phyloP scores from a whole-genome alignment of 2,888 invertebrate species.

The Heteromurus nitidus region DNA sequence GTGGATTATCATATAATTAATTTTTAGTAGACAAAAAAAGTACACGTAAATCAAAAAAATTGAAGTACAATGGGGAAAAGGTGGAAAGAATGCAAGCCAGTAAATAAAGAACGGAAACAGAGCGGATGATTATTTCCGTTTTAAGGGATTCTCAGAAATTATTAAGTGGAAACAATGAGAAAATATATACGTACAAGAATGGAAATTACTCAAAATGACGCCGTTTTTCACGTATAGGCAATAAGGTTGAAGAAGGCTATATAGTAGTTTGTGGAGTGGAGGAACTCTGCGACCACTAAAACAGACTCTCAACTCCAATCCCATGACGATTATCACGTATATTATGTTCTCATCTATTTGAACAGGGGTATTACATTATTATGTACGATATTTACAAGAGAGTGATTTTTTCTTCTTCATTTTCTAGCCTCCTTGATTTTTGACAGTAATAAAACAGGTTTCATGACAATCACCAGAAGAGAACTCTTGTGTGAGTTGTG shows the following conservation, averaged over 20 bases:
- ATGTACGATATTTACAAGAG: no score
- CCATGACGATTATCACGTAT: no score
- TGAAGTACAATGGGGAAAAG: not conserved
- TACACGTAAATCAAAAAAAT: not conserved
- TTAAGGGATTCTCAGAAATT: slow-evolving; percentile 29
- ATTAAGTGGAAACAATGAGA: slow-evolving; percentile 11
- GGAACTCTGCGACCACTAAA: no score
- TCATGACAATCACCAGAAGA: slow-evolving; percentile 4
- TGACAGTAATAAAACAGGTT: slow-evolving; percentile 2
- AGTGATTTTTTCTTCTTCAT: not conserved
- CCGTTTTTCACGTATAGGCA: no score
- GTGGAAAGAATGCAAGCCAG: not conserved
- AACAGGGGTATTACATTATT: no score
- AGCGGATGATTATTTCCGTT: slow-evolving; percentile 63
- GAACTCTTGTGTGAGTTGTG: no score
- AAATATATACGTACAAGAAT: not conserved
- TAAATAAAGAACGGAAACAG: slow-evolving; percentile 46
- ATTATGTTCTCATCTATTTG: no score
- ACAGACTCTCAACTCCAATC: no score
- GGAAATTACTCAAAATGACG: slow-evolving; percentile 12
- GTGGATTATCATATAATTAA: slow-evolving; percentile 13
- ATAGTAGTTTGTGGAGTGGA: no score
- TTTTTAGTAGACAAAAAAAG: not conserved
- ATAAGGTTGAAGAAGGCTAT: no score
- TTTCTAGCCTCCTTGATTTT: no score